Conservation (phyloP, 2,113 vertebrate genomes). For the Empidonax traillii region DNA sequence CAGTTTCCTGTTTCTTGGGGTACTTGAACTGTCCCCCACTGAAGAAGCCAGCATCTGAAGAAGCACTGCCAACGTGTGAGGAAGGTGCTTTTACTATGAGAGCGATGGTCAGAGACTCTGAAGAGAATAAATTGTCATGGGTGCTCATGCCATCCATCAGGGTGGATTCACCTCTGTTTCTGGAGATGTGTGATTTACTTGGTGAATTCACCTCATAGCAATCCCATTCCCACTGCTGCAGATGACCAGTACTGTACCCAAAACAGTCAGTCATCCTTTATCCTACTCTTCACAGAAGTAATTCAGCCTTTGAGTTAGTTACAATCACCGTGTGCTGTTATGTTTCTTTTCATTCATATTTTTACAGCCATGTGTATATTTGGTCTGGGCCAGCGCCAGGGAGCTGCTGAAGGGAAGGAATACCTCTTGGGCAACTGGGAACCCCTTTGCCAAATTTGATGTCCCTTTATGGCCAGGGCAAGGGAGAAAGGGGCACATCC, state of each 20-base stretch:
- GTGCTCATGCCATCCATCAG: rapidly evolving
- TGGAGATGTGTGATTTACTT: neutral
- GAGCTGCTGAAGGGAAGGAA: neutral
- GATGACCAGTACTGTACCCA: rapidly evolving
- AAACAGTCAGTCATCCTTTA: neutral
- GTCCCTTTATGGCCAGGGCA: neutral
- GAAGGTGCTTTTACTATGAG: neutral
- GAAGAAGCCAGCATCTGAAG: neutral
- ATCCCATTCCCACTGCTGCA: neutral
- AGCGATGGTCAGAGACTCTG: rapidly evolving
- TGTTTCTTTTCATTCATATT: neutral
- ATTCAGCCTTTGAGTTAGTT: neutral
- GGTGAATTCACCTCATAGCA: neutral
- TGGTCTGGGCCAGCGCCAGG: neutral
- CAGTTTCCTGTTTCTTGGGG: neutral
- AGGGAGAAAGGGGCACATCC: neutral
- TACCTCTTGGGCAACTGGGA: neutral
- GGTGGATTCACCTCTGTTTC: neutral
- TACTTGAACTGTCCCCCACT: rapidly evolving
- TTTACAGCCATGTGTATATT: rapidly evolving
- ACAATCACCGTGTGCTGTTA: neutral
- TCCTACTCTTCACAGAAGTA: neutral
- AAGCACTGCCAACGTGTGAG: rapidly evolving
- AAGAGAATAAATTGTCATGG: neutral
- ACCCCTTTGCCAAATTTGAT: neutral